These are phyloP conservation scores for Drosophila crucigera DNA, from an alignment of 2,888 invertebrate genomes.

Conservation along the genomic window DNA sequence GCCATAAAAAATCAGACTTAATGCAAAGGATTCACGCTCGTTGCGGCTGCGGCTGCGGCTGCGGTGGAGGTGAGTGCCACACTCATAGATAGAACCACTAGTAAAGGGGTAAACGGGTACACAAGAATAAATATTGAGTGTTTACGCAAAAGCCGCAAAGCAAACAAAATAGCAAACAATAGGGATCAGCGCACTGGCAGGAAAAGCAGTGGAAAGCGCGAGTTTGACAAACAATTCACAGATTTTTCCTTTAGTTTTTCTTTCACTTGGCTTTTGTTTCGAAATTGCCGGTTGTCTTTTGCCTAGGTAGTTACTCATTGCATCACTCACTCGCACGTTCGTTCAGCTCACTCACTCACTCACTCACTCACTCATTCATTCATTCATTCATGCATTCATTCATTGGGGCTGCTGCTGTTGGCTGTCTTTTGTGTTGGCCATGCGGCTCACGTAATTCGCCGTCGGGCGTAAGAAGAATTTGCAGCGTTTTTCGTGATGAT, in stretches of 20 bases:
- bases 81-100: not conserved
- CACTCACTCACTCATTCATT: slow-evolving; percentile 27
- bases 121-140: slow-evolving; percentile 78
- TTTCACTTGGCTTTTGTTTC: slow-evolving; percentile 50
- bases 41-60: slow-evolving; percentile 4
- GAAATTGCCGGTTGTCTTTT: slow-evolving; percentile 50
- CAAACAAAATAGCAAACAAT: slow-evolving; percentile 66
- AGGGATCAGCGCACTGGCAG: not conserved
- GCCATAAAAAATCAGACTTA: slow-evolving; percentile 70
- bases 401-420: slow-evolving; percentile 31
- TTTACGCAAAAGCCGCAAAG: slow-evolving; percentile 67
- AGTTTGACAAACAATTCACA: slow-evolving; percentile 58
- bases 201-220: slow-evolving; percentile 32
- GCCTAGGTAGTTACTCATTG: slow-evolving; percentile 51
- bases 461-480: slow-evolving; percentile 65
- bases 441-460: slow-evolving; percentile 70
- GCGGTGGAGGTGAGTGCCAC: not conserved
- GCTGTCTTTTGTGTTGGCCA: slow-evolving; percentile 51
- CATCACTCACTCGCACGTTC: slow-evolving; percentile 34
- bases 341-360: slow-evolving; percentile 38
- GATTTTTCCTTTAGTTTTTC: slow-evolving; percentile 49
- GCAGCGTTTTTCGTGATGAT: slow-evolving; percentile 73
- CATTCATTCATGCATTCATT: slow-evolving; percentile 32
- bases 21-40: slow-evolving; percentile 68
- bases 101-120: slow-evolving; percentile 39